phyloP scores from a whole-genome alignment of 2,113 vertebrate species.

The Puma concolor region DNA sequence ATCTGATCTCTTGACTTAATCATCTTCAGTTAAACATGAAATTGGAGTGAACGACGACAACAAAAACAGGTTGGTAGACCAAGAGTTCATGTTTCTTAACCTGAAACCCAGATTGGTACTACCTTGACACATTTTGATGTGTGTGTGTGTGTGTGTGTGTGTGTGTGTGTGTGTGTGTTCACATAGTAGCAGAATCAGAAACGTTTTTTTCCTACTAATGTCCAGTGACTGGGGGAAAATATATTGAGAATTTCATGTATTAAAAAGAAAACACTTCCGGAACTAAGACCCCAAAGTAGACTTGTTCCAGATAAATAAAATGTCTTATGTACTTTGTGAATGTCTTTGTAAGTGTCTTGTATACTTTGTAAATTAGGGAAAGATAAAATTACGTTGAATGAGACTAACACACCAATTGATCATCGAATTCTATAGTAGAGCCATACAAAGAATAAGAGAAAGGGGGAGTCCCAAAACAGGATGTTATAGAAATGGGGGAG shows the following conservation, averaged over 20 bases:
- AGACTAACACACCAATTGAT: neutral
- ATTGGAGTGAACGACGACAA: constrained; percentile 55
- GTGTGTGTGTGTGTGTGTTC: neutral
- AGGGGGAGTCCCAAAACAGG: neutral
- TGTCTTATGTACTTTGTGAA: neutral
- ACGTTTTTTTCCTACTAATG: neutral
- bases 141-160: neutral
- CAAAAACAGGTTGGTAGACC: neutral
- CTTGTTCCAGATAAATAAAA: neutral
- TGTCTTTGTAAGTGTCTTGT: neutral
- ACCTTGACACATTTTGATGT: neutral
- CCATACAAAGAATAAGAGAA: neutral
- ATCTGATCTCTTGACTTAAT: constrained; percentile 63
- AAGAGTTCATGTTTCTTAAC: neutral
- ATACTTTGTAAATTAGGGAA: neutral
- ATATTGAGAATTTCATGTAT: neutral
- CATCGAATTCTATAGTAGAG: neutral
- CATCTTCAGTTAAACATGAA: constrained; percentile 71
- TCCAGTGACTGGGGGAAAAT: neutral
- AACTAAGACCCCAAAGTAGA: neutral
- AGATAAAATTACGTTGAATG: neutral
- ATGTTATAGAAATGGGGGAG: neutral
- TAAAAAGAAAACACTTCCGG: neutral
- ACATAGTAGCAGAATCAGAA: neutral
- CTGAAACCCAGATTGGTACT: neutral